A percentile compares a stretch with the other conserved stretches of the same genome.
These are phyloP conservation scores for Lagocephalus sceleratus DNA, from an alignment of 2,797 vertebrate genomes.

Conservation along the genomic window DNA sequence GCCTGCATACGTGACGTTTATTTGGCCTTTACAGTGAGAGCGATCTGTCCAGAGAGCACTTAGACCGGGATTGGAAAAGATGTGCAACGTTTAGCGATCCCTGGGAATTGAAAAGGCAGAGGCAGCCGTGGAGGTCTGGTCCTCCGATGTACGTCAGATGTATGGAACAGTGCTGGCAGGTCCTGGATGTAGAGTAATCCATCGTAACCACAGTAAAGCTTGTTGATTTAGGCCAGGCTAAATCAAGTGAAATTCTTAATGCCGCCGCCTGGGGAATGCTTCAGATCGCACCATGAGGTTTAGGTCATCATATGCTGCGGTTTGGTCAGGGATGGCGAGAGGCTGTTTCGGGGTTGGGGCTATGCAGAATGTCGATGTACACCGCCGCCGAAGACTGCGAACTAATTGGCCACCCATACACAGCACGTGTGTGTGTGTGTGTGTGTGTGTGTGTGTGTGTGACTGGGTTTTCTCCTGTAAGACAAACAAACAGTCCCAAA, in stretches of 20 bases:
- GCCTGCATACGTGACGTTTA: conserved; percentile 16
- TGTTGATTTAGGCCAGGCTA: conserved; percentile 61
- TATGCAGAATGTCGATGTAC: conserved; percentile 55
- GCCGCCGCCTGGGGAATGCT: conserved; percentile 60
- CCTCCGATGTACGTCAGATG: conserved; percentile 20
- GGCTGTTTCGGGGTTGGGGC: conserved; percentile 34
- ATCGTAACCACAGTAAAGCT: conserved; percentile 55
- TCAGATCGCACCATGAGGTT: conserved; percentile 68
- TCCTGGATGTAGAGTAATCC: conserved; percentile 47
- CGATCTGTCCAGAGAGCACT: conserved; percentile 13
- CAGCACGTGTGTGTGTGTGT: conserved; percentile 57
- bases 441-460: no score
- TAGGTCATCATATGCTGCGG: conserved; percentile 66
- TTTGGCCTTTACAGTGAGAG: conserved; percentile 20
- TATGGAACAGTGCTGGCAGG: conserved; percentile 44
- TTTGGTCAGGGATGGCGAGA: conserved; percentile 52
- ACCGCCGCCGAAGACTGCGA: conserved; percentile 75
- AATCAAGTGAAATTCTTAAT: conserved; percentile 62
- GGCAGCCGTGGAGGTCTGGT: conserved; percentile 36
- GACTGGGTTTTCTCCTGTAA: conserved; percentile 50
- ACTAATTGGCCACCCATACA: conserved; percentile 76
- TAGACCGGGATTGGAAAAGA: conserved; percentile 33
- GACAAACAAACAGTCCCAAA: conserved; percentile 48
- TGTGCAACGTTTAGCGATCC: conserved; percentile 34
- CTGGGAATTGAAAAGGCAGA: conserved; percentile 36